Evolutionary conservation across 2,888 invertebrate genomes (phyloP), one percentile per base, ranked within the genome.

Genomic region (Drosophila neonasuta): DNA sequence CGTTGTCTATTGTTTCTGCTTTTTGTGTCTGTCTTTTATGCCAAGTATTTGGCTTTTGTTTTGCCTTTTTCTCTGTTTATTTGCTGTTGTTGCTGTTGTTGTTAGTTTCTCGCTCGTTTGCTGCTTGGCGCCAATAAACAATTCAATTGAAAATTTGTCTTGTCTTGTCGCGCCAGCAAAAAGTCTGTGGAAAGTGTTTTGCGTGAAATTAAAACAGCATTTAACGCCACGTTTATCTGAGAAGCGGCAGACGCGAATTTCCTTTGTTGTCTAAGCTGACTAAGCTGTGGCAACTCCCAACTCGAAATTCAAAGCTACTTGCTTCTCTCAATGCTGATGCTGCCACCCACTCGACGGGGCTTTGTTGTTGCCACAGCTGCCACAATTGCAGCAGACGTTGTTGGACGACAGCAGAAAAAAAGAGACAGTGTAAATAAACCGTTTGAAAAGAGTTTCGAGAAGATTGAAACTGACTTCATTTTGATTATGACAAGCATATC

Each of bases 201-300:
- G 68, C 58, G 68, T 69, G 73, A 70, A 77, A 77, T 77, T 77
- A 79, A 68, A 71, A 71, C 68, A 71, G 77, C 73, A 81, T 84
- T 80, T 76, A 79, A 69, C 80, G 76, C 71, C 65, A 62, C 58
- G 61, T 61, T 63, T 52, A 55, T 57, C 49, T 36, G 48, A 11
- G 45, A 7, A 7, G 59, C 46, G 48, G 72, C 73, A 67, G 73
- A 59, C 52, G 46, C 58, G 9, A 34, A 36, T 57, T 64, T 64
- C 48, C 49, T 66, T 64, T 68, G 72, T 69, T 77, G 49, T 72
- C 68, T 75, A 67, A 77, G 70, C 70, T 67, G 71, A 61, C 62
- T 68, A 66, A 77, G 68, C 75, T 59, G 45, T 65, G 10, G 8
- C 29, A 42, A 32, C 42, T 45, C 5, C 44, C 24, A 30, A 30